Evolutionary conservation across 2,888 invertebrate species (phyloP).

Genomic region (Campoplex capitator): DNA sequence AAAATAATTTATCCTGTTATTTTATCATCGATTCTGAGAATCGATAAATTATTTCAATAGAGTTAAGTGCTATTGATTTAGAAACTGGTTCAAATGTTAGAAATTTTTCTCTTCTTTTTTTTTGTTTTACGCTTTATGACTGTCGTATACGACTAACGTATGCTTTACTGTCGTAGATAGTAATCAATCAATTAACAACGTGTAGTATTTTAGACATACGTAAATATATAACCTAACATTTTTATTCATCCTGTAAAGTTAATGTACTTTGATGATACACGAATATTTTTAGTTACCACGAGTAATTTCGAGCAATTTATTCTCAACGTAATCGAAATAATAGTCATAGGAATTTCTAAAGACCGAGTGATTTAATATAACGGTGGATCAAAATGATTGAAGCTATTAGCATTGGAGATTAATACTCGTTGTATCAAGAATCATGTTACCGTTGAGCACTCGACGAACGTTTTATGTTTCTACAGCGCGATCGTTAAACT

Average conservation of each 20-base stretch:
- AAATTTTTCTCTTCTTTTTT: background rate
- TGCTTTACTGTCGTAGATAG: too few species aligned
- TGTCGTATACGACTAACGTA: too few species aligned
- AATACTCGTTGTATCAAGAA: slow-evolving; percentile 7
- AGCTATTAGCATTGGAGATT: slow-evolving; percentile 43
- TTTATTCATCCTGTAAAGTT: background rate
- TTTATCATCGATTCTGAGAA: background rate
- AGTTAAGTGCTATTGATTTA: too few species aligned
- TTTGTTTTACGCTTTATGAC: background rate
- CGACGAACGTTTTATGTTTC: slow-evolving; percentile 35
- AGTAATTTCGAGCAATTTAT: background rate
- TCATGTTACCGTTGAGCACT: slow-evolving; percentile 33
- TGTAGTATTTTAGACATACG: too few species aligned
- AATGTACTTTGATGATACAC: background rate
- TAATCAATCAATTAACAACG: too few species aligned
- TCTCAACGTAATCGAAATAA: background rate
- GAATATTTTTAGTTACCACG: background rate
- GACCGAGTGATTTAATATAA: background rate
- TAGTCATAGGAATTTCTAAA: slow-evolving; percentile 1
- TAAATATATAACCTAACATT: background rate
- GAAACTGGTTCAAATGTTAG: too few species aligned
- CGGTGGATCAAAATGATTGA: slow-evolving; percentile 17
- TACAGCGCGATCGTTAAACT: slow-evolving; percentile 31
- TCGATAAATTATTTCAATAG: too few species aligned
- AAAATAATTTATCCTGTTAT: background rate